Percentiles rank a stretch among this genome's conserved stretches.
These are phyloP conservation scores for Isurus oxyrinchus DNA, from an alignment of 2,113 vertebrate genomes.

Conservation along the genomic window DNA sequence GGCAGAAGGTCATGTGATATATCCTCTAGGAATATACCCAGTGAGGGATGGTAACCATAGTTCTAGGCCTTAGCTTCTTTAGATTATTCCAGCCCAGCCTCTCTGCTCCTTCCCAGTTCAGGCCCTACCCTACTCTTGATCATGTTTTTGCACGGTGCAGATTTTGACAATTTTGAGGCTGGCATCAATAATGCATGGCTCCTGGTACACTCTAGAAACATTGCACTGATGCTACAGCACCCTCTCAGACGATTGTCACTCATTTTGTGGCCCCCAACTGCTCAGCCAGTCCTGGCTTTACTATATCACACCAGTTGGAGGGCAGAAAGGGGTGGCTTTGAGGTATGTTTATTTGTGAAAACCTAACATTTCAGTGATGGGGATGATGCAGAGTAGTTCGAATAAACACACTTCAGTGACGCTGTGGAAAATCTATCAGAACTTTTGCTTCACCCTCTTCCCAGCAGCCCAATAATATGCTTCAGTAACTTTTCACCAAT, in stretches of 20 bases:
- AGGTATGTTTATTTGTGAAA: no score
- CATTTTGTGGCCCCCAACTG: neutral
- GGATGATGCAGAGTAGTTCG: no score
- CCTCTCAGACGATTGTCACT: neutral
- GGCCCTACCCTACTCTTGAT: neutral
- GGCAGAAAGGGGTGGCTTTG: no score
- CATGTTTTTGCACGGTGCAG: neutral
- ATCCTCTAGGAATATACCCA: neutral
- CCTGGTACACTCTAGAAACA: neutral
- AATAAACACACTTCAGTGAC: no score
- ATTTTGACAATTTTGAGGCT: neutral
- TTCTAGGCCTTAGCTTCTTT: neutral
- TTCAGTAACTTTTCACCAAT: neutral
- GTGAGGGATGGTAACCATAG: neutral
- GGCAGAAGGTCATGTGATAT: no score
- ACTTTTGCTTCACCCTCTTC: neutral
- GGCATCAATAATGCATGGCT: neutral
- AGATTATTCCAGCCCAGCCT: neutral
- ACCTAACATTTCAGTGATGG: no score
- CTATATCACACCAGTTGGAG: neutral
- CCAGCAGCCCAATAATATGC: neutral
- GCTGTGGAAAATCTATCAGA: neutral
- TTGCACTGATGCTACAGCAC: neutral
- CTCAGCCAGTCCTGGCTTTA: neutral
- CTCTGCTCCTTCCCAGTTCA: neutral